Base-by-base conservation (phyloP, 2,797 vertebrate species). In the Rhinella marina region DNA sequence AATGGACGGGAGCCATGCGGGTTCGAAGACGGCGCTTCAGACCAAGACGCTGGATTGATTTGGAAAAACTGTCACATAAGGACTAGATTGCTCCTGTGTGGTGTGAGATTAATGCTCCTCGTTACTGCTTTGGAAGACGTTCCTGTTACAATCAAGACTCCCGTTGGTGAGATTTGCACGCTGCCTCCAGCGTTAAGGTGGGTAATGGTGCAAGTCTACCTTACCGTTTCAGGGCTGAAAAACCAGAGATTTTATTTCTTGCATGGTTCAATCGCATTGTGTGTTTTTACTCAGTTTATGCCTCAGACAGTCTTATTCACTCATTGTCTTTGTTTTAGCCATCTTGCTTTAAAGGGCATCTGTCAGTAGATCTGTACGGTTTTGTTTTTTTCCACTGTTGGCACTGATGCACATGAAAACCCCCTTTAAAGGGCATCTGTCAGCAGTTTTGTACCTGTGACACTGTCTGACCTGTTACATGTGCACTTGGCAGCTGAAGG, bases 1-100 rank as follows among this genome's bases (percentile, higher is more conserved):
- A 85, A 73, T 90, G 92, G 91, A 90, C 87, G n/a, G 0, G 82
- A 87, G 90, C 92, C 92, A 93, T 90, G 91, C 91, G 92, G 87
- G 81, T 88, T 64, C 0, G 0, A 82, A 90, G 86, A 86, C 56
- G 80, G 41, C 0, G 16, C 3, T 88, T 62, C 88, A 85, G 82
- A 84, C 86, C 87, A 85, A 12, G 7, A 50, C 81, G 76, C 89
- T n/a, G 76, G 80, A 87, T 89, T 86, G 72, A 82, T 89, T 84
- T 68, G 77, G 82, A 88, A 68, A 70, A 79, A 50, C 70, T 29
- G 50, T 88, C 70, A 50, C 79, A 23, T 78, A 86, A 86, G 86
- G 83, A 85, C 48, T 66, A 81, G 68, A 77, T 81, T 66, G 87
- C 78, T 85, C 83, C 84, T 66, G 29, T 86, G 87, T 50, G 83